Base-by-base conservation (phyloP, 1,140 invertebrate genomes). In the Drosophila novamexicana region DNA sequence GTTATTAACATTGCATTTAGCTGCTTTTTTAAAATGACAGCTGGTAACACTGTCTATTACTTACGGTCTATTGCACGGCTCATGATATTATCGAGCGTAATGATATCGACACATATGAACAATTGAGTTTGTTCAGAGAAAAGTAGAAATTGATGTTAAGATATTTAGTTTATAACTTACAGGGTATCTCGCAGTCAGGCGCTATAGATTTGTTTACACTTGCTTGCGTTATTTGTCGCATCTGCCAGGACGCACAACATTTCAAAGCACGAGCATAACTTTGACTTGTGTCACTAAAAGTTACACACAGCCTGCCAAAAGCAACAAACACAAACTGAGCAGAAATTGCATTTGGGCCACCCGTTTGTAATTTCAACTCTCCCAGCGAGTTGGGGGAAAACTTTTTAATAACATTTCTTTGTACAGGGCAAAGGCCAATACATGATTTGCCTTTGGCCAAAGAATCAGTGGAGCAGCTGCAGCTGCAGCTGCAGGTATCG, bases 321-420 rank as follows among this genome's bases (percentile, higher is more conserved):
- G 18, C 34, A 52, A 29, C 36, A 39, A 49, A 32, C 64, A 52
- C 10, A 65, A 65, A 58, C 44, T 52, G 29, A 40, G 37, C 57
- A 32, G 34, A 71, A 71, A 74, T 69, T 74, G 71, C 65, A 74
- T 74, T 74, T 62, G 57, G 50, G 49, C 14, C n/a, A 12, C 57
- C 36, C 44, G 65, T 74, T 68, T 68, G 65, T 68, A 74, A 69
- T 74, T 74, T 56, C 50, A 69, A 22, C 64, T 67, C 70, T 40
- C 47, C 14, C 29, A 14, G 40, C 34, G 39, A 52, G 40, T 37
- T 54, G 37, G 16, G 18, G 18, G 16, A 54, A 47, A 69, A 74
- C 36, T 74, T 74, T 69, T 69, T 74, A 74, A 74, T 74, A 74
- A 69, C 57, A 74, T 74, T 74, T 74, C 57, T 36, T 69, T 57